Conservation (phyloP, 2,113 vertebrate species). For the Tetrax tetrax region DNA sequence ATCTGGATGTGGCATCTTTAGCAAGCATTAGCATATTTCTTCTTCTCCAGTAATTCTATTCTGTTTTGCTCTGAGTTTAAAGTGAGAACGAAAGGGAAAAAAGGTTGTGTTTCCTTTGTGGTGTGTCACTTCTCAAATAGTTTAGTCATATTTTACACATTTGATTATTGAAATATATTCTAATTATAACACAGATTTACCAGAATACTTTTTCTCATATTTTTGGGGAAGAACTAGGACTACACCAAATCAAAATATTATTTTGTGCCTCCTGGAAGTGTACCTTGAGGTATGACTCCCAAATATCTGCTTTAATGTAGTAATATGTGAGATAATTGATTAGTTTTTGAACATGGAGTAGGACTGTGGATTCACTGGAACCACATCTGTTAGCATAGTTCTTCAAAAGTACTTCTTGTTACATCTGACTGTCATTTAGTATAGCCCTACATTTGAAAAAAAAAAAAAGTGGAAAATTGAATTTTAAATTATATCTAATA, state of each 20-base stretch:
- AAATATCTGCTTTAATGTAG: background rate
- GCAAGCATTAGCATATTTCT: slow-evolving; percentile 15
- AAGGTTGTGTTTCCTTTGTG: background rate
- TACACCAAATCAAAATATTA: background rate
- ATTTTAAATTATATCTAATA: background rate
- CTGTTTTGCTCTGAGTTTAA: background rate
- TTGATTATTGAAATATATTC: background rate
- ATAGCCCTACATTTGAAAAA: background rate
- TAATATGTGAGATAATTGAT: background rate
- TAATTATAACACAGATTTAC: background rate
- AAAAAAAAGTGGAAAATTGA: background rate
- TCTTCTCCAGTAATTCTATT: background rate
- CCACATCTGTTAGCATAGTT: background rate
- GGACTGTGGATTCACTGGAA: background rate
- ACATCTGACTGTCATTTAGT: background rate
- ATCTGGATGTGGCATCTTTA: slow-evolving; percentile 24
- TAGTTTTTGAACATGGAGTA: background rate
- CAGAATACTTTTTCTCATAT: background rate
- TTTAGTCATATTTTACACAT: background rate
- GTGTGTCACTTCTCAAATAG: background rate
- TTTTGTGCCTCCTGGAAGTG: background rate
- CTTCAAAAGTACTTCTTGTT: background rate
- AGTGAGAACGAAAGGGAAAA: background rate
- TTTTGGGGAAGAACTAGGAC: background rate
- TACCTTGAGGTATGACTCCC: background rate